Evolutionary conservation across 2,797 vertebrate species (phyloP), one percentile per base, ranked within the genome.

Genomic region (Rhabdomys pumilio): DNA sequence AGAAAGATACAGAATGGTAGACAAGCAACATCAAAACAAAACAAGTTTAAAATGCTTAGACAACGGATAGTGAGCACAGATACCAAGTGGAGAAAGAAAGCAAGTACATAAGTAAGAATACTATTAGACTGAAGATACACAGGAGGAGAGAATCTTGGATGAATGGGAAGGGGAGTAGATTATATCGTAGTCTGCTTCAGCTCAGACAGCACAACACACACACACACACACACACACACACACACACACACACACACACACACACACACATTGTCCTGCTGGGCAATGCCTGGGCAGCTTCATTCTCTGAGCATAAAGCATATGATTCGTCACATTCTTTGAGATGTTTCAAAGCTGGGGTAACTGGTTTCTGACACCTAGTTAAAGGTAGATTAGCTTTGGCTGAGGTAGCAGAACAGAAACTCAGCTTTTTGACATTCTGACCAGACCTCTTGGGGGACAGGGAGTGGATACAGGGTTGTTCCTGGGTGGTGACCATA

Each of bases 361-460:
- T 10, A 5, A 13, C 24, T 44, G 31, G 17, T 17, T 41, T 76
- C 31, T 29, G 15, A 59, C 19, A 24, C 8, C 34, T 38, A 15
- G 34, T 19, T 5, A 41, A 57, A 83, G 10, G 38, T 15, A 0
- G 2, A 0, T 67, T 80, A 57, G 26, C 29, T 81, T 4, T 17
- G 5, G 6, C 13, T 17, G 26, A 69, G n/a, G 59, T 17, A 55
- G 22, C 3, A 44, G n/a, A 20, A 8, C 41, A 55, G 57, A 73
- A 63, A 13, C 53, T 20, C 4, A 4, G 11, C 19, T 67, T 59
- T n/a, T 3, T 2, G 61, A 81, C 26, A 20, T 10, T 13, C 26
- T 47, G 29, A 19, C 6, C 3, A 4, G 34, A 20, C 2, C 1
- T 67, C 8, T n/a, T 6, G 1, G 0, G 0, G 0, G 34, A 75